Evolutionary conservation across 1,140 invertebrate genomes (phyloP), one percentile per base, ranked within the genome.

Genomic region (Procambarus virginalis): DNA sequence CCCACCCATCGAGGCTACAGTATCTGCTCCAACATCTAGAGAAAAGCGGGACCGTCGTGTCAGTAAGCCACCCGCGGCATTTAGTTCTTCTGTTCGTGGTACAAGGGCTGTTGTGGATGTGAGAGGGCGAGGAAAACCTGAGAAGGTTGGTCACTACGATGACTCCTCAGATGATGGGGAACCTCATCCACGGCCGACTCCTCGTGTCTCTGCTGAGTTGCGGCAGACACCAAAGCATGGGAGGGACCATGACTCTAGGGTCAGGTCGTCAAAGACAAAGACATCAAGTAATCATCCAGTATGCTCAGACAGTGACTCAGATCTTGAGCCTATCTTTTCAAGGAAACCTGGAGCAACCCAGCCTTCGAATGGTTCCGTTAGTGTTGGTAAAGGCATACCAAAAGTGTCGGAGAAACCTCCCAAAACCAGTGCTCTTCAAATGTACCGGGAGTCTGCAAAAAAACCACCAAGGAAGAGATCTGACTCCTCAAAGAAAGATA

Each of bases 81-180:
- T 3, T 22, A 46, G 48, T 48, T 58, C 70, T 68, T 76, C 49
- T 60, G 34, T 60, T 20, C 77, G 64, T 51, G 85, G 48, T 14
- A 12, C 51, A 8, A 49, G 76, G 9, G 6, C 58, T 20, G 75
- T 34, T 51, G 14, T 64, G 55, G 80, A 89, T 22, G 22, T 22
- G 10, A 48, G 75, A 20, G 55, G 49, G 5, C 82, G 81, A 34
- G 75, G 17, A 48, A 87, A 79, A 34, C 70, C 48, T 6, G 87
- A 89, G n/a, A 83, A 83, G n/a, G 45, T 22, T 3, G 87, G 70
- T 14, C 73, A 45, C 46, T 83, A 83, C n/a, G 80, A 83, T n/a
- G 80, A 89, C 81, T 83, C 79, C 81, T 89, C 87, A 20, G 87
- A 78, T 49, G 87, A 78, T n/a, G 75, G 45, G 22, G 70, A 84